Base-by-base conservation (phyloP, 30 jellyfish, hydroid and myxozoan genomes). In the Cassiopea andromeda region DNA sequence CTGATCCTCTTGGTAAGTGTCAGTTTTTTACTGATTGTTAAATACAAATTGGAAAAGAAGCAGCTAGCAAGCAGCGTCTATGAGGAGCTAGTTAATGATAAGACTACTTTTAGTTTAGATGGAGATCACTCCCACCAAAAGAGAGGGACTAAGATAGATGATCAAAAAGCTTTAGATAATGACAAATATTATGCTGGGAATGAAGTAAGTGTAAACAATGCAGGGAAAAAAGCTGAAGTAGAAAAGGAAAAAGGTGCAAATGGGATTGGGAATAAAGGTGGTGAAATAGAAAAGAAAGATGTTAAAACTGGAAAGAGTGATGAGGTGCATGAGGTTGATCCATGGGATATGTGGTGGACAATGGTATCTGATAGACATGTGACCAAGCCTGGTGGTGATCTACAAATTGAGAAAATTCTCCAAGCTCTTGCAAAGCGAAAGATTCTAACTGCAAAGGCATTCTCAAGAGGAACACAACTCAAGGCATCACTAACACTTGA, bases 311-410 rank as follows among this genome's bases (percentile, higher is more conserved):
- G 45, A 44, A 50, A 77, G 77, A 7, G n/a, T 1, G 59, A 73
- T 85, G 73, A 48, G 60, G 48, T 46, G 15, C 47, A 38, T 46
- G 50, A 44, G 7, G 75, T 88, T 80, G 97, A 96, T 54, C 97
- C 99, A 0, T 96, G 99, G 99, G 97, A 85, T 67, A 68, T 83
- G 7, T 96, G 99, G 99, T 82, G 91, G 90, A 89, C 96, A 72
- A 96, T 96, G 99, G 97, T 92, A 54, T 60, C 59, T 9, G 81
- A 68, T 16, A 82, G 98, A 44, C 93, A 76, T 45, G 80, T 96
- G 45, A 96, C 99, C n/a, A 43, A 75, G 5, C 87, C 93, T 1
- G 67, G 60, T 15, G 83, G 85, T 13, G 78, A 47, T 14, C 7
- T 16, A 3, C 46, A 72, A 10, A 54, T 95, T 9, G 59, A 78